phyloP scores from a whole-genome alignment of 2,113 vertebrate genomes.

The Thryonomys swinderianus region DNA sequence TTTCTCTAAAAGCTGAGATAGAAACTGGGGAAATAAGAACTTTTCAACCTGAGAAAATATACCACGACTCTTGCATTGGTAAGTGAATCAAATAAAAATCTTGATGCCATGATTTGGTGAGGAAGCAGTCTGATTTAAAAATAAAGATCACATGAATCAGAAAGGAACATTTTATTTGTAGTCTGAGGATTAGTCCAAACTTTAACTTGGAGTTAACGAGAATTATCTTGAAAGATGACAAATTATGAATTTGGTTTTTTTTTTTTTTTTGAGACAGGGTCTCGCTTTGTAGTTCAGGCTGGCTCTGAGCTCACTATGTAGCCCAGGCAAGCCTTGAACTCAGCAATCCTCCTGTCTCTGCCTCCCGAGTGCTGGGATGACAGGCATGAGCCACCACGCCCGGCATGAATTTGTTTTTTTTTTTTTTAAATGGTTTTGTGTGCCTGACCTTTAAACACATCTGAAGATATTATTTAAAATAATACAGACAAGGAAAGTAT shows the following conservation, averaged over 20 bases:
- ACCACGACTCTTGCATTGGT: conserved; percentile 6
- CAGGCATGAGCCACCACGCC: too few relatives aligned
- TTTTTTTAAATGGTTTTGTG: conserved; percentile 39
- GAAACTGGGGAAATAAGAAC: not conserved
- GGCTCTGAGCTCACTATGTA: too few relatives aligned
- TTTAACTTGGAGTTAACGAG: conserved; percentile 38
- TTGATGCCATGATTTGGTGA: not conserved
- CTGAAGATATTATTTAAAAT: conserved; percentile 50
- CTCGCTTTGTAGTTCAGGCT: too few relatives aligned
- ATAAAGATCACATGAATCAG: conserved; percentile 16
- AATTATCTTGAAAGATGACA: conserved; percentile 47
- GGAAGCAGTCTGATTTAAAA: conserved; percentile 28
- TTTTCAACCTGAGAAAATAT: not conserved
- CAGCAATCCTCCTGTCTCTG: too few relatives aligned
- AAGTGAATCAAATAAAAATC: conserved; percentile 49
- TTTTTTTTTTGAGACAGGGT: conserved; percentile 47
- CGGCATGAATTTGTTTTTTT: too few relatives aligned
- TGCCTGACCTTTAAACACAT: not conserved
- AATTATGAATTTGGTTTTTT: conserved; percentile 12
- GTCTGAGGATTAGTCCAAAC: not conserved
- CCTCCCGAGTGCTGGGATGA: too few relatives aligned
- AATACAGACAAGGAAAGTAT: conserved; percentile 1
- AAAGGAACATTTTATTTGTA: conserved; percentile 34
- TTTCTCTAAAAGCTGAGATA: conserved; percentile 7
- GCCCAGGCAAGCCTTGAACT: too few relatives aligned